Evolutionary conservation across 2,797 vertebrate genomes (phyloP).

Genomic region (Melopsittacus undulatus): DNA sequence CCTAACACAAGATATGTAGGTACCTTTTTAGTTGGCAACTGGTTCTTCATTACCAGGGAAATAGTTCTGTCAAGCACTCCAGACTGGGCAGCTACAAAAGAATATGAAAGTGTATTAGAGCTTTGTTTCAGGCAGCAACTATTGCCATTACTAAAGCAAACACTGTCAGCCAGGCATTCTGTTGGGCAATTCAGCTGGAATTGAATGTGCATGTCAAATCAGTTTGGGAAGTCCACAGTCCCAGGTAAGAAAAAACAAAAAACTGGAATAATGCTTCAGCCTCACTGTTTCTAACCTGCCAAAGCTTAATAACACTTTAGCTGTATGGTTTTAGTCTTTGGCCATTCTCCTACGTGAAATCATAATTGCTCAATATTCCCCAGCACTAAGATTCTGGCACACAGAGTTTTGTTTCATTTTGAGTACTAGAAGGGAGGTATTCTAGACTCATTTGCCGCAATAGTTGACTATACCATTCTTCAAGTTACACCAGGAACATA

Average conservation of each 20-base stretch:
- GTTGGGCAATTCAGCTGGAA: background rate
- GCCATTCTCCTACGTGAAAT: background rate
- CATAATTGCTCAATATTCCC: background rate
- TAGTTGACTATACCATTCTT: background rate
- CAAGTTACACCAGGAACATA: background rate
- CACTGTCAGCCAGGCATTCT: background rate
- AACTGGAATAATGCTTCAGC: background rate
- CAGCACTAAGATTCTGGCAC: background rate
- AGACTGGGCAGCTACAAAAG: constrained; percentile 88
- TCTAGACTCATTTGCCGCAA: background rate
- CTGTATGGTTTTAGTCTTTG: background rate
- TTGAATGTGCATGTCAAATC: background rate
- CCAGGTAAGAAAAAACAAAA: background rate
- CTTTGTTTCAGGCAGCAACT: background rate
- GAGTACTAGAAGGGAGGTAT: background rate
- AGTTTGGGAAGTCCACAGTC: background rate
- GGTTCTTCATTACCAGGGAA: constrained; percentile 86
- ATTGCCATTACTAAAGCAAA: background rate
- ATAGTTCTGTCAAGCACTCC: constrained; percentile 88
- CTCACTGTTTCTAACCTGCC: background rate
- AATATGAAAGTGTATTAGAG: background rate
- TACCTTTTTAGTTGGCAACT: constrained; percentile 86
- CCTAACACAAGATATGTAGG: background rate
- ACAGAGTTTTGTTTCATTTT: background rate
- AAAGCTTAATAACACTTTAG: background rate